Evolutionary conservation across 2,888 invertebrate genomes (phyloP).

Genomic region (Synanthedon tipuliformis): DNA sequence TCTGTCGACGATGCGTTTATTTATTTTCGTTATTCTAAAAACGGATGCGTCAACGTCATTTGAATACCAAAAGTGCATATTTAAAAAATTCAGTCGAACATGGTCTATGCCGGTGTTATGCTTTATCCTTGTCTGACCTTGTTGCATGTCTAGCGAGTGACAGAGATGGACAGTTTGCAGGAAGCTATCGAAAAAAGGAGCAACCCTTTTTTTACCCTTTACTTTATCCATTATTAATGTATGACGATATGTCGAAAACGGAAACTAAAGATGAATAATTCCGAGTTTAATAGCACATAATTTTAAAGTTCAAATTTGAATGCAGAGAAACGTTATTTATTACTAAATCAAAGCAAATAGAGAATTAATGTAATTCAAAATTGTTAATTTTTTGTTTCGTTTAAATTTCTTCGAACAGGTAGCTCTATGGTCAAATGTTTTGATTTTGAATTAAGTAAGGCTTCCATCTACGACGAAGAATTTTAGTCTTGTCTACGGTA

Average conservation of each 20-base stretch:
- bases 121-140: conserved; percentile 26
- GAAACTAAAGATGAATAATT: conserved; percentile 1
- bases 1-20: conserved; percentile 28
- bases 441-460: conserved; percentile 19
- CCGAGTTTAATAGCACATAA: conserved; percentile 16
- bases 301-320: conserved; percentile 15
- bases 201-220: conserved; percentile 66
- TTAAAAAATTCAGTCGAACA: conserved; percentile 21
- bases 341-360: conserved; percentile 3
- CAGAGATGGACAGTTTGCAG: conserved; percentile 43
- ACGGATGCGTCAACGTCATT: conserved; percentile 64
- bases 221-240: conserved; percentile 50
- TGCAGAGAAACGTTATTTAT: too few species aligned
- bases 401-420: conserved; percentile 51
- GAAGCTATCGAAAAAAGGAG: conserved; percentile 66
- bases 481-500: conserved; percentile 19
- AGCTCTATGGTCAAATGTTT: conserved; percentile 32
- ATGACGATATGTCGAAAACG: too few species aligned
- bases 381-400: conserved; percentile 31
- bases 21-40: conserved; percentile 60
- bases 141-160: conserved; percentile 18
- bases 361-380: conserved; percentile 44
- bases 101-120: conserved; percentile 18
- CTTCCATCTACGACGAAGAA: conserved; percentile 5
- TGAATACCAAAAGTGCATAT: conserved; percentile 59